Percentiles rank a stretch among this genome's conserved stretches.
These are phyloP conservation scores for Cyprinodon variegatus DNA, from an alignment of 2,113 vertebrate genomes.

Conservation along the genomic window DNA sequence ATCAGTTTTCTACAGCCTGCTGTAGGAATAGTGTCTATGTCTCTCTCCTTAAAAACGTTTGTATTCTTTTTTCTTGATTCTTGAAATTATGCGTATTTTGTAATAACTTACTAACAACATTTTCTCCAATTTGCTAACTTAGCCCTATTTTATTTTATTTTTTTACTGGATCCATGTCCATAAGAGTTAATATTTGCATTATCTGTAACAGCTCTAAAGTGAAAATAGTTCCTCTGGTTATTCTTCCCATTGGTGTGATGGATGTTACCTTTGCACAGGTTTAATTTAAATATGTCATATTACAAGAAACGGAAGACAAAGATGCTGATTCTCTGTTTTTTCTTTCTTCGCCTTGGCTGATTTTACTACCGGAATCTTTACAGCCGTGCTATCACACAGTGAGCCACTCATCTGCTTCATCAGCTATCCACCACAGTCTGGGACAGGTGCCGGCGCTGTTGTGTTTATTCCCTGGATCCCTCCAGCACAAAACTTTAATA, in stretches of 20 bases:
- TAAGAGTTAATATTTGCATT: constrained; percentile 63
- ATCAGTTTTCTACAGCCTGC: constrained; percentile 56
- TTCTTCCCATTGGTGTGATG: constrained; percentile 44
- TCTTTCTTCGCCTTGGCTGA: constrained; percentile 28
- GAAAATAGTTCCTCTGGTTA: constrained; percentile 41
- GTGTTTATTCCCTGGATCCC: constrained; percentile 59
- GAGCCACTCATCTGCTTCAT: constrained; percentile 45
- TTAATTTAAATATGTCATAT: constrained; percentile 65
- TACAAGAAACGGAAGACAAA: constrained; percentile 56
- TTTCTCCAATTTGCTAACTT: constrained; percentile 53
- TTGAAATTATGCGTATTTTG: constrained; percentile 55
- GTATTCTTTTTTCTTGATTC: constrained; percentile 64
- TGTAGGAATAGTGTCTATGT: constrained; percentile 54
- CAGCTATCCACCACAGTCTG: constrained; percentile 49
- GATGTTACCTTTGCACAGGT: constrained; percentile 45
- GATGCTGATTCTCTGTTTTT: constrained; percentile 56
- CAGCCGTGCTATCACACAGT: constrained; percentile 33
- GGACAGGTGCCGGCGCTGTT: constrained; percentile 62
- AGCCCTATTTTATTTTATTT: constrained; percentile 55
- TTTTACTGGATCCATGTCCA: constrained; percentile 59
- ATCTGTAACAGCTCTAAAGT: constrained; percentile 59
- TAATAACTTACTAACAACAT: constrained; percentile 67
- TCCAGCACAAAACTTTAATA: constrained; percentile 73
- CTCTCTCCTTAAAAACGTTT: constrained; percentile 73
- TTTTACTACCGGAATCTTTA: constrained; percentile 48